Conservation (phyloP, 2,888 invertebrate species). For the Orthosia gracilis region DNA sequence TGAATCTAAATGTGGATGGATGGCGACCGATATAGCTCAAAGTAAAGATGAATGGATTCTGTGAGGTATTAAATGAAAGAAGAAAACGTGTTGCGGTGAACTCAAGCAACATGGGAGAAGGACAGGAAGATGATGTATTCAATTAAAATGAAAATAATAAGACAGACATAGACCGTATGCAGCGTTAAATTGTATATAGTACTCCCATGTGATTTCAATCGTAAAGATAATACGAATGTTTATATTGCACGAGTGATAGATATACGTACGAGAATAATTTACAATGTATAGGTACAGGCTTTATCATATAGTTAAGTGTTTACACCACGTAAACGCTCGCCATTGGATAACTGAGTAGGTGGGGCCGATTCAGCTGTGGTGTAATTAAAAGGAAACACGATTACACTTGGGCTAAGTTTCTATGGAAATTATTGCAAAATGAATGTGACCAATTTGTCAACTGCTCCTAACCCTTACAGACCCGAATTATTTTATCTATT, state of each 20-base stretch:
- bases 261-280: conserved; percentile 3
- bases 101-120: too few species aligned
- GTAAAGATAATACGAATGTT: conserved; percentile 13
- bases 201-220: neutral
- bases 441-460: too few species aligned
- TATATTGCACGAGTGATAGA: conserved; percentile 16
- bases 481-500: too few species aligned
- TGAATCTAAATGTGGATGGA: too few species aligned
- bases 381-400: conserved; percentile 17
- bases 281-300: neutral
- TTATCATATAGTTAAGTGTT: conserved; percentile 17
- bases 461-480: too few species aligned
- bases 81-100: too few species aligned
- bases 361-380: conserved; percentile 13
- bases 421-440: too few species aligned
- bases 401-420: neutral
- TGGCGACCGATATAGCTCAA: too few species aligned
- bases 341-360: conserved; percentile 47
- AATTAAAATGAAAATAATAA: neutral
- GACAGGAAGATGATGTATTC: too few species aligned
- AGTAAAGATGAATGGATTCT: too few species aligned
- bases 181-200: neutral
- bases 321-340: conserved; percentile 28
- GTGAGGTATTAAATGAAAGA: too few species aligned
- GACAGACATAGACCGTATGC: too few species aligned